Conservation (phyloP, 2,888 invertebrate genomes). For the Amaurobius ferox region DNA sequence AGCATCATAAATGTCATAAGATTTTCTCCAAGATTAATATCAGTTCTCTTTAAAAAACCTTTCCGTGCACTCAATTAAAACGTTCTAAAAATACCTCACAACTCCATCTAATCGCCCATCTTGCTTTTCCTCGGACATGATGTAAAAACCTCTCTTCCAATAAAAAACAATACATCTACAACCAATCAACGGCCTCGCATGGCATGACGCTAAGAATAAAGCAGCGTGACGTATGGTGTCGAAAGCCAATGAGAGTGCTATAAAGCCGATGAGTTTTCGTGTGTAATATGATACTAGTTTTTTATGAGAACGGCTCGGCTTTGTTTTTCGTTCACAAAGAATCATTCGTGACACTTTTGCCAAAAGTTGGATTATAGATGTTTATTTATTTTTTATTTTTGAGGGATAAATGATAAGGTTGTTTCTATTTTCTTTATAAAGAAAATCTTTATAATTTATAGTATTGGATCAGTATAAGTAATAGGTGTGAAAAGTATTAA, state of each 20-base stretch:
- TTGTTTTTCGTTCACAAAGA: not conserved
- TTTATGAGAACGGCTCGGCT: not conserved
- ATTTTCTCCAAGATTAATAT: not conserved
- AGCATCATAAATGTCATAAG: not conserved
- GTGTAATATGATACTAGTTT: not conserved
- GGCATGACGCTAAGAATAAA: not conserved
- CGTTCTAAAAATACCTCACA: not conserved
- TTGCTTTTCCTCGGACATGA: not conserved
- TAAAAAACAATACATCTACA: not conserved
- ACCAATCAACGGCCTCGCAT: not conserved
- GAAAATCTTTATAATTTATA: too few species aligned
- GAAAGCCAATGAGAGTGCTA: not conserved
- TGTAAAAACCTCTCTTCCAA: not conserved
- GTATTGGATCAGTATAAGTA: too few species aligned
- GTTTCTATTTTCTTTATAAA: not conserved
- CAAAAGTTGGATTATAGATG: not conserved
- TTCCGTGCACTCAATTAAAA: not conserved
- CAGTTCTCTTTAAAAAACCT: not conserved
- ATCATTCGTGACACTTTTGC: constrained; percentile 8
- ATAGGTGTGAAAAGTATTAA: too few species aligned
- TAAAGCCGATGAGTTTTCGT: not conserved
- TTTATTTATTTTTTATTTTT: not conserved
- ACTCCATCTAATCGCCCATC: constrained; percentile 1
- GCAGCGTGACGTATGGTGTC: not conserved
- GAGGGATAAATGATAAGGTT: not conserved